phyloP scores from a whole-genome alignment of 2,888 invertebrate species.

The Hemistola chrysoprasaria region DNA sequence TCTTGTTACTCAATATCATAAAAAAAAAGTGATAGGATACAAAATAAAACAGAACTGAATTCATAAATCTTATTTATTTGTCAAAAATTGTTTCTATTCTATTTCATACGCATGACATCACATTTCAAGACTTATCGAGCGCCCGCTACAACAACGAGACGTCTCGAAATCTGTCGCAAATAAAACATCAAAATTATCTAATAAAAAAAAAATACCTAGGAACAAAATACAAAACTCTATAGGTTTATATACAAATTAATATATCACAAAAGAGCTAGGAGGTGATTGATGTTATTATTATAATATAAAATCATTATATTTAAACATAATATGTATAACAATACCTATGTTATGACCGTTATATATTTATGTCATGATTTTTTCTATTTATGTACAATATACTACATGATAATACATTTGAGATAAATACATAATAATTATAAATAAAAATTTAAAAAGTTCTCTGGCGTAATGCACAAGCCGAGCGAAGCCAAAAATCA shows the following conservation, averaged over 20 bases:
- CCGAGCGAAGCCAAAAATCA: not conserved
- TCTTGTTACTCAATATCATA: no score
- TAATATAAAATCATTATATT: slow-evolving; percentile 6
- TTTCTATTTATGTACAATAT: slow-evolving; percentile 16
- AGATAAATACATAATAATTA: slow-evolving; percentile 4
- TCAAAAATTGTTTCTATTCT: slow-evolving; percentile 48
- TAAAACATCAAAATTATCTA: slow-evolving; percentile 28
- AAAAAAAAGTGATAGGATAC: no score
- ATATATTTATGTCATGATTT: slow-evolving; percentile 17
- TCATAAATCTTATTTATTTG: slow-evolving; percentile 58
- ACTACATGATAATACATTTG: slow-evolving; percentile 12
- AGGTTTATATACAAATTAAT: slow-evolving; percentile 42
- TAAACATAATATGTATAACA: slow-evolving; percentile 12
- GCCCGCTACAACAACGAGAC: slow-evolving; percentile 30
- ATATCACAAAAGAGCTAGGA: slow-evolving; percentile 44
- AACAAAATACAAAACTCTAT: slow-evolving; percentile 39
- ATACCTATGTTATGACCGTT: slow-evolving; percentile 6
- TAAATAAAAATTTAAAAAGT: no score
- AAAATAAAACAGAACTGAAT: slow-evolving; percentile 36
- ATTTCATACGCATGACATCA: slow-evolving; percentile 50
- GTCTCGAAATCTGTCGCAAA: slow-evolving; percentile 29
- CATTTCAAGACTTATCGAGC: slow-evolving; percentile 30
- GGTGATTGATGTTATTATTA: slow-evolving; percentile 3
- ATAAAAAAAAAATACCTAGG: slow-evolving; percentile 42
- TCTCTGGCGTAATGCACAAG: not conserved